Percentiles rank a stretch among this genome's conserved stretches.
phyloP scores from a whole-genome alignment of 2,888 invertebrate genomes.

The Apotomis betuletana region DNA sequence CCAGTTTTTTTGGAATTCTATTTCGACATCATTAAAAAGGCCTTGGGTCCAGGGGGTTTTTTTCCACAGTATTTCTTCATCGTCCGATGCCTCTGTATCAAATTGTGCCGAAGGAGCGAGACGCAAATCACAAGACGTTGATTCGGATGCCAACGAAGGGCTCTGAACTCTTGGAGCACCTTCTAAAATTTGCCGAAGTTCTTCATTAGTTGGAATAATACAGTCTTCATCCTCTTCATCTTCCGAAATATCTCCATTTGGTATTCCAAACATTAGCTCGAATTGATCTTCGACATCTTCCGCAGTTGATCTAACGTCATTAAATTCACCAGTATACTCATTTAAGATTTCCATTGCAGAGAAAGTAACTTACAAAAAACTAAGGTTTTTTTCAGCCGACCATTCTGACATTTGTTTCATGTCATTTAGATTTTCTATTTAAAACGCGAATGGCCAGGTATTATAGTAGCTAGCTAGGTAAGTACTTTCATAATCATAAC shows the following conservation, averaged over 20 bases:
- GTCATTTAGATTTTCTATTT: too few species aligned
- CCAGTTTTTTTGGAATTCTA: conserved; percentile 25
- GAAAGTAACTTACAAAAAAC: too few species aligned
- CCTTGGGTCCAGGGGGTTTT: conserved; percentile 32
- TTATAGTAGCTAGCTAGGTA: too few species aligned
- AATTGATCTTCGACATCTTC: conserved; percentile 37
- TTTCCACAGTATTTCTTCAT: conserved; percentile 36
- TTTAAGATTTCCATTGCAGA: too few species aligned
- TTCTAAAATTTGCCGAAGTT: conserved; percentile 11
- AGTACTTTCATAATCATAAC: too few species aligned
- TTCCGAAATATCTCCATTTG: conserved; percentile 42
- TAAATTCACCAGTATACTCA: too few species aligned
- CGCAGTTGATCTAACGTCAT: background rate
- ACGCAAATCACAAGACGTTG: conserved; percentile 4
- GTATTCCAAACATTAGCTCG: conserved; percentile 42
- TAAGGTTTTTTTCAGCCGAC: too few species aligned
- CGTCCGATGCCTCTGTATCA: conserved; percentile 41
- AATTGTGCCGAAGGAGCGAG: conserved; percentile 5
- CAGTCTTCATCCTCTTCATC: conserved; percentile 15
- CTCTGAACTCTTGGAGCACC: conserved; percentile 2
- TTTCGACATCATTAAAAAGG: conserved; percentile 30
- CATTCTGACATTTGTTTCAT: too few species aligned
- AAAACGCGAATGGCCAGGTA: too few species aligned
- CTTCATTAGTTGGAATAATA: conserved; percentile 9
- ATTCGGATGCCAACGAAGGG: conserved; percentile 7